Evolutionary conservation across 2,797 vertebrate species (phyloP), one percentile per base, ranked within the genome.

Genomic region (Lycodopsis pacificus): DNA sequence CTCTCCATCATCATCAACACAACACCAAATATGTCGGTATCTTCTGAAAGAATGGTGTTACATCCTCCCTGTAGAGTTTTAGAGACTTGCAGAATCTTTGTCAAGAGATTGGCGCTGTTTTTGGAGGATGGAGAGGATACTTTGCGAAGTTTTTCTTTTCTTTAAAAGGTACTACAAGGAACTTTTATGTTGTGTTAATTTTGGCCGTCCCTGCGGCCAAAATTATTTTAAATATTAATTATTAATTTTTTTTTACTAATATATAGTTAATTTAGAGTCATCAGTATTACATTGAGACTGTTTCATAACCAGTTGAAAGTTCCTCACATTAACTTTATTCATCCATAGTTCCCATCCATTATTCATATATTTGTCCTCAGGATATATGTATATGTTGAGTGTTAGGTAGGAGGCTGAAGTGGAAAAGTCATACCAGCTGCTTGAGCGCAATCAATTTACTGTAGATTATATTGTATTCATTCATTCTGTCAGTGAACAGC

Each of bases 401-500:
- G 30, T 46, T 32, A 51, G 11, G 22, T 22, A 14, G 17, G 72
- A 46, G 30, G 7, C 56, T 61, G 42, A 66, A 22, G 32, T 73
- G 25, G 36, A 38, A 77, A 72, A 73, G 30, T 40, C 25, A 34
- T 44, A 30, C 5, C 62, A 73, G 36, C 75, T 40, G 56, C 22
- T 71, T 42, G 36, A 81, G 20, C 76, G 42, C 42, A 53, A 59
- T 61, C 17, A 68, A 71, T 79, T 49, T 12, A 75, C 66, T 38
- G 49, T 53, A 61, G 8, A 42, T 69, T 17, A 67, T 27, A 58
- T 27, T 68, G 42, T 64, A 67, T 79, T 63, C 49, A 81, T 88
- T 85, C 11, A 76, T 82, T 84, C 13, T 79, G 82, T 78, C 61
- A 82, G 63, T 40, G 57, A 83, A 78, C 66, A 69, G 66, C 65